phyloP scores from a whole-genome alignment of 2,797 vertebrate species.

The Propithecus deckenii region DNA sequence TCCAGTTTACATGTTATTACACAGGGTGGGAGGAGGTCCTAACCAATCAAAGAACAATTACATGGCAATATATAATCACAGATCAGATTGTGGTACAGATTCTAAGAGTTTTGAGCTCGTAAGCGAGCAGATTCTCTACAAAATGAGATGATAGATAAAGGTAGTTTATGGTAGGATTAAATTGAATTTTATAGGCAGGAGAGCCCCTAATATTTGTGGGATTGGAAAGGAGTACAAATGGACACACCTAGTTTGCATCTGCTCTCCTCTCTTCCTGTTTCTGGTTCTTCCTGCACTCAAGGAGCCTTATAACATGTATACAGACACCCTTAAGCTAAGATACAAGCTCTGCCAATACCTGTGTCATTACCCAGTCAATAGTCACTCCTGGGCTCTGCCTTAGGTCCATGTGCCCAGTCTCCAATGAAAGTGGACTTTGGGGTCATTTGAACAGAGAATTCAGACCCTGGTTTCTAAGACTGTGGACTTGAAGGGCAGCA shows the following conservation, averaged over 20 bases:
- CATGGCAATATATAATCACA: background rate
- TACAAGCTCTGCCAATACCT: background rate
- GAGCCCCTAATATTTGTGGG: background rate
- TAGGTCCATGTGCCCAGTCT: background rate
- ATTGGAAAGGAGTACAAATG: background rate
- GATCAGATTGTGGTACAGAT: background rate
- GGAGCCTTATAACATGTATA: fast-evolving
- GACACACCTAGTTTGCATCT: background rate
- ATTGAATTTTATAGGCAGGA: background rate
- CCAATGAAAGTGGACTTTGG: background rate
- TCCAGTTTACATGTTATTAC: background rate
- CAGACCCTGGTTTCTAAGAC: background rate
- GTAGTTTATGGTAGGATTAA: background rate
- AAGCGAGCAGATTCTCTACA: background rate
- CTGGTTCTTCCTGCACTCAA: background rate
- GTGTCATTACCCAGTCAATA: background rate
- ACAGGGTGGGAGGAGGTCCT: fast-evolving
- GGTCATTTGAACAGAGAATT: background rate
- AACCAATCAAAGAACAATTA: background rate
- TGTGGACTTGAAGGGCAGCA: background rate
- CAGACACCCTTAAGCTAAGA: background rate
- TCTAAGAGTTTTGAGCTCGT: background rate
- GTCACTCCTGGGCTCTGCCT: background rate
- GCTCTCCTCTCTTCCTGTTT: background rate
- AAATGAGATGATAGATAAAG: background rate